Evolutionary conservation across 35 echinoderm and acorn worm genomes (phyloP).

Genomic region (Stichopus chloronotus): DNA sequence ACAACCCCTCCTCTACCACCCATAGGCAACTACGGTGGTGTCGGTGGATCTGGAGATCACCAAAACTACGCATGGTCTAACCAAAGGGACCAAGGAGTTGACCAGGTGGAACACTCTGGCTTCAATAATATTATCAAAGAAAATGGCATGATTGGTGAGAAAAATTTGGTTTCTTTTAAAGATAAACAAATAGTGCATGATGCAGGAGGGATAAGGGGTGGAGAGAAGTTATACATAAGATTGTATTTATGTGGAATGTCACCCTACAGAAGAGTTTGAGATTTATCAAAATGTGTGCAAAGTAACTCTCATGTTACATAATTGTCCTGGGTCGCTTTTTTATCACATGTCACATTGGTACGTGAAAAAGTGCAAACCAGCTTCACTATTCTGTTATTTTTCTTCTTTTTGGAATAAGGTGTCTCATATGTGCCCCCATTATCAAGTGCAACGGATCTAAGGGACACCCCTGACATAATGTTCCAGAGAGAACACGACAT

Average conservation of each 20-base stretch:
- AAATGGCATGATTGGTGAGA: conserved; percentile 26
- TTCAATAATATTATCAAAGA: conserved; percentile 35
- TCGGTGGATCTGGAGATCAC: background rate
- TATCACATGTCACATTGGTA: background rate
- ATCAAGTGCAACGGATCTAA: background rate
- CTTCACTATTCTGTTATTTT: background rate
- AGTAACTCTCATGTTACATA: too few relatives aligned
- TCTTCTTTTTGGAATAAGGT: background rate
- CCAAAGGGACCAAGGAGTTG: background rate
- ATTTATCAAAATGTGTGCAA: too few relatives aligned
- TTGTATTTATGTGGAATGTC: too few relatives aligned
- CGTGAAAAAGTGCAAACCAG: background rate
- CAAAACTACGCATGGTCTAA: background rate
- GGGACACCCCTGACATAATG: background rate
- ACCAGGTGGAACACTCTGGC: background rate
- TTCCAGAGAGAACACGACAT: conserved; percentile 69
- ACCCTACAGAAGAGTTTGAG: too few relatives aligned
- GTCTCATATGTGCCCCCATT: conserved; percentile 16
- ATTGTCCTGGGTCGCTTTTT: too few relatives aligned
- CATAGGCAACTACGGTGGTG: conserved; percentile 13
- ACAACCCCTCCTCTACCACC: conserved; percentile 16
- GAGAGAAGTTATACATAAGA: too few relatives aligned
- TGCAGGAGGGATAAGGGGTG: too few relatives aligned
- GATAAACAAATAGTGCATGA: too few relatives aligned
- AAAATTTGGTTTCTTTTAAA: too few relatives aligned